A percentile compares a stretch with the other conserved stretches of the same genome.
Conservation (phyloP, 2,113 vertebrate genomes). For the Penelope pileata region DNA sequence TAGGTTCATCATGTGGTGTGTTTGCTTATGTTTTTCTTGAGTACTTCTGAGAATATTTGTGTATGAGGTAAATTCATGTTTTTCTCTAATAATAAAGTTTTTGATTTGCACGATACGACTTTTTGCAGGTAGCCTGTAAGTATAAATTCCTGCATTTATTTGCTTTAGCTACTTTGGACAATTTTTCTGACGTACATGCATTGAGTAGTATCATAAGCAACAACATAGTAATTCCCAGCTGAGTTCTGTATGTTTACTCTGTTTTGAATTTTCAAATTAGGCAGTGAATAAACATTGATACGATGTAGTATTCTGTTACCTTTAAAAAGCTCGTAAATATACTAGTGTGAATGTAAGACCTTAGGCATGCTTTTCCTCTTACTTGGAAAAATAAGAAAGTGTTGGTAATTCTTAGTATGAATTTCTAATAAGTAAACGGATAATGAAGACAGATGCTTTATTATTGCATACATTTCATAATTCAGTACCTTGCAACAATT, state of each 20-base stretch:
- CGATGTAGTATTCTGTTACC: background rate
- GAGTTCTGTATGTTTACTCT: constrained; percentile 18
- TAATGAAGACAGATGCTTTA: constrained; percentile 15
- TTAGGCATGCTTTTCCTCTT: background rate
- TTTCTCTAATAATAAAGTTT: background rate
- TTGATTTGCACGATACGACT: background rate
- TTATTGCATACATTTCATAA: background rate
- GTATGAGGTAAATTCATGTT: background rate
- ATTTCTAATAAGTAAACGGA: background rate
- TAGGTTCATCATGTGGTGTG: background rate
- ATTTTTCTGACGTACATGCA: background rate
- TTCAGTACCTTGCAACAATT: background rate
- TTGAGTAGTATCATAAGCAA: background rate
- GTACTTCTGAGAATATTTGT: background rate
- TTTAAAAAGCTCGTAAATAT: background rate
- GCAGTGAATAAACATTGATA: constrained; percentile 26
- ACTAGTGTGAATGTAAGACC: background rate
- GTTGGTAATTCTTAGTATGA: background rate
- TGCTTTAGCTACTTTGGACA: background rate
- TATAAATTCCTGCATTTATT: background rate
- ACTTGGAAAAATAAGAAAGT: background rate
- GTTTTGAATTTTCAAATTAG: constrained; percentile 54
- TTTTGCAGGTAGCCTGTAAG: background rate
- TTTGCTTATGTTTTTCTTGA: background rate
- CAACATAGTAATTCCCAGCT: background rate